These are phyloP conservation scores for Euschistus heros DNA, from an alignment of 1,140 invertebrate genomes.

Conservation along the genomic window DNA sequence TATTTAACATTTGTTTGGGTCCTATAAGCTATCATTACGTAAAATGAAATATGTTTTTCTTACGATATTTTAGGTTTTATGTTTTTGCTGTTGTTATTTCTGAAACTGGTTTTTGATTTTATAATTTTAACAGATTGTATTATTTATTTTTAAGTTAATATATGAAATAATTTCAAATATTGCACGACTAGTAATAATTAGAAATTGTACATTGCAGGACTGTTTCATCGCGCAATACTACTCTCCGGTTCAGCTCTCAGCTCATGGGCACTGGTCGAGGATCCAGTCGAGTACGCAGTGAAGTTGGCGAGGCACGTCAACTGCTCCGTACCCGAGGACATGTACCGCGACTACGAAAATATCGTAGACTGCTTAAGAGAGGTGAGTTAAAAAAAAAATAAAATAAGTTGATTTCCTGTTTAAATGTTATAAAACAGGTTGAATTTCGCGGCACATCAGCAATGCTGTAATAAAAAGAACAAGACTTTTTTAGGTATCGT, in stretches of 20 bases:
- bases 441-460: too few species aligned
- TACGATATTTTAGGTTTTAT: too few species aligned
- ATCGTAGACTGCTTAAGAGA: constrained; percentile 73
- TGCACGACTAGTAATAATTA: not conserved
- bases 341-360: constrained; percentile 58
- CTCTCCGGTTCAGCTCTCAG: constrained; percentile 85
- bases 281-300: constrained; percentile 74
- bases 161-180: too few species aligned
- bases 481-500: too few species aligned
- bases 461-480: too few species aligned
- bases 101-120: too few species aligned
- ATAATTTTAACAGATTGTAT: too few species aligned
- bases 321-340: constrained; percentile 69
- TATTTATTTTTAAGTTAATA: too few species aligned
- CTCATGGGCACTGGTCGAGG: constrained; percentile 85
- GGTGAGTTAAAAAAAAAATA: constrained; percentile 32
- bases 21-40: too few species aligned
- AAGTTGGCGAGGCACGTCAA: constrained; percentile 75
- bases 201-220: constrained; percentile 39
- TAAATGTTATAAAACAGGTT: not conserved
- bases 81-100: too few species aligned
- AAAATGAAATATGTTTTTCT: too few species aligned
- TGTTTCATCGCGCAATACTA: constrained; percentile 74
- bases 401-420: not conserved
- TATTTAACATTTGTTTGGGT: too few species aligned